These are phyloP conservation scores for Monoplex corrugatus DNA, from an alignment of 2,888 invertebrate genomes.

Conservation along the genomic window DNA sequence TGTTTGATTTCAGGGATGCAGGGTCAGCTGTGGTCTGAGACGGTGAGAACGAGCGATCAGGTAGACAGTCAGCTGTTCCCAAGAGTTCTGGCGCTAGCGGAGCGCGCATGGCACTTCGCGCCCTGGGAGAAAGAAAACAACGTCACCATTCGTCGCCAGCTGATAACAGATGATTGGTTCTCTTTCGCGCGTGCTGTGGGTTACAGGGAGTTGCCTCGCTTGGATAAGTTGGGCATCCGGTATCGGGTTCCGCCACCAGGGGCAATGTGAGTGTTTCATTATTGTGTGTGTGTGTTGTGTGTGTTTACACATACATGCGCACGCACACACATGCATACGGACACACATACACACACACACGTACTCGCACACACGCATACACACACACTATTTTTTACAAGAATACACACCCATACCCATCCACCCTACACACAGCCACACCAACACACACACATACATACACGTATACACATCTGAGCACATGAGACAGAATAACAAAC, in stretches of 20 bases:
- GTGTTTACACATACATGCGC: too few species aligned
- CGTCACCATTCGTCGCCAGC: conserved; percentile 24
- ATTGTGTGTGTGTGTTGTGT: neutral
- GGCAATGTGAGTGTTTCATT: conserved; percentile 51
- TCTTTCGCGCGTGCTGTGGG: conserved; percentile 68
- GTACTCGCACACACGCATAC: neutral
- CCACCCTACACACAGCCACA: neutral
- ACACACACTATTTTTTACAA: neutral
- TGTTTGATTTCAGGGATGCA: conserved; percentile 54
- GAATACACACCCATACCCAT: neutral
- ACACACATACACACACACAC: neutral
- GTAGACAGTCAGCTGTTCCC: conserved; percentile 61
- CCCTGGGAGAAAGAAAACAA: conserved; percentile 61
- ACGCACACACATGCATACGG: too few species aligned
- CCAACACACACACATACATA: neutral
- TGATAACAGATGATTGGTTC: conserved; percentile 64
- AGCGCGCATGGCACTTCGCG: conserved; percentile 69
- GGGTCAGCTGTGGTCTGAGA: conserved; percentile 64
- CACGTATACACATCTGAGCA: neutral
- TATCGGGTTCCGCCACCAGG: conserved; percentile 71
- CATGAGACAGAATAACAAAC: too few species aligned
- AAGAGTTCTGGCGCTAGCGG: conserved; percentile 64
- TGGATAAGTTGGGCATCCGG: conserved; percentile 63
- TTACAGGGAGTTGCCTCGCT: conserved; percentile 62
- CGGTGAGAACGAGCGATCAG: conserved; percentile 58